Evolutionary conservation across 2,888 invertebrate species (phyloP).

Genomic region (Caenorhabditis plicata): DNA sequence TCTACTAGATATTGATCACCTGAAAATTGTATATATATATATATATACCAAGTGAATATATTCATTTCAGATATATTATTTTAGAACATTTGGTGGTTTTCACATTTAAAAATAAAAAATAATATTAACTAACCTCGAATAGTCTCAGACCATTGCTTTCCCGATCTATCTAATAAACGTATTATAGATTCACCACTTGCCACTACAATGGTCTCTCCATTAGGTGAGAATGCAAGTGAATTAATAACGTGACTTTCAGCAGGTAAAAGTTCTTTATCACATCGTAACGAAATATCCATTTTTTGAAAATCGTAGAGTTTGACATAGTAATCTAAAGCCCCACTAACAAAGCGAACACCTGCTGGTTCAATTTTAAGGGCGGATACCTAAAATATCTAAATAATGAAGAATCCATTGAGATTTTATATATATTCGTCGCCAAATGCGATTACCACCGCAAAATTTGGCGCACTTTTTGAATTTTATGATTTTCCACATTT

Average conservation of each 20-base stretch:
- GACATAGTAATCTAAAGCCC: conserved; percentile 86
- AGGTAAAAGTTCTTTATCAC: conserved; percentile 70
- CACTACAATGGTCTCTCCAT: conserved; percentile 89
- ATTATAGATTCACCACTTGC: conserved; percentile 79
- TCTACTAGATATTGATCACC: conserved; percentile 93
- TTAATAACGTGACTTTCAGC: conserved; percentile 79
- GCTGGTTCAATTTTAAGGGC: conserved; percentile 89
- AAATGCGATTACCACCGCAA: no score
- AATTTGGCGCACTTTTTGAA: no score
- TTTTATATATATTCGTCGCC: no score
- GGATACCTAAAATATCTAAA: no score
- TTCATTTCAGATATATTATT: no score
- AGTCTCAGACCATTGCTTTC: conserved; percentile 63
- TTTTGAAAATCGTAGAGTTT: conserved; percentile 98
- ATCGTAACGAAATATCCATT: conserved; percentile 77
- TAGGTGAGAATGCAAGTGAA: conserved; percentile 84
- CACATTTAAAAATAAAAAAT: not conserved
- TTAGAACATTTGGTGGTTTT: not conserved
- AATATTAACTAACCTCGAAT: no score
- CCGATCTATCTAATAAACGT: conserved; percentile 71
- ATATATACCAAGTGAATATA: no score
- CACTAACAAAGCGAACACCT: conserved; percentile 85
- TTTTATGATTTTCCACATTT: no score
- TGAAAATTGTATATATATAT: conserved; percentile 73
- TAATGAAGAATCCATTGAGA: conserved; percentile 67